Conservation (phyloP, 2,797 vertebrate genomes). For the Merluccius polli region DNA sequence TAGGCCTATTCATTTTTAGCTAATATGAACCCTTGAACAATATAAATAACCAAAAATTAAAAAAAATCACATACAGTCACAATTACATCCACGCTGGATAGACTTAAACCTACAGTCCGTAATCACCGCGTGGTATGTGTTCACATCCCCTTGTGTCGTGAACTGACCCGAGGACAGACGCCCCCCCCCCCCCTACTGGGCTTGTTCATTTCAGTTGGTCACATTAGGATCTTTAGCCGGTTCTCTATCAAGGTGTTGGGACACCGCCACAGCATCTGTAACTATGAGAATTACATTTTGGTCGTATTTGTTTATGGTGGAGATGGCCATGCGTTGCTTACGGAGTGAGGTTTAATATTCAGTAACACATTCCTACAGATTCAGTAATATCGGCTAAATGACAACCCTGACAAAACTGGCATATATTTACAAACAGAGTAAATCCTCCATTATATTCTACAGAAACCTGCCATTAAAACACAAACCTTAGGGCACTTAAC, state of each 20-base stretch:
- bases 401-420: conserved; percentile 46
- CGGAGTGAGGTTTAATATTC: conserved; percentile 2
- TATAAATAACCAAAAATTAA: conserved; percentile 74
- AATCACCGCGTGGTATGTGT: not conserved
- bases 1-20: not conserved
- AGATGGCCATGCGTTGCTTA: not conserved
- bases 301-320: not conserved
- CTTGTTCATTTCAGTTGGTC: not conserved
- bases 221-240: not conserved
- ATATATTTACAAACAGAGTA: conserved; percentile 45
- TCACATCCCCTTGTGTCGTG: not conserved
- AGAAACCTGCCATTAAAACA: conserved; percentile 60
- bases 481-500: conserved; percentile 63
- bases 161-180: not conserved
- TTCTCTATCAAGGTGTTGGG: not conserved
- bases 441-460: conserved; percentile 54
- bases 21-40: conserved; percentile 51
- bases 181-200: not conserved
- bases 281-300: not conserved
- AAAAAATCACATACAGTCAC: conserved; percentile 60
- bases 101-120: conserved; percentile 11
- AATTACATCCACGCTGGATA: conserved; percentile 55
- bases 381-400: conserved; percentile 41
- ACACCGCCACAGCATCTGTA: not conserved
- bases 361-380: conserved; percentile 43